Base-by-base conservation (phyloP, 2,797 vertebrate genomes). In the Oreochromis grahami region DNA sequence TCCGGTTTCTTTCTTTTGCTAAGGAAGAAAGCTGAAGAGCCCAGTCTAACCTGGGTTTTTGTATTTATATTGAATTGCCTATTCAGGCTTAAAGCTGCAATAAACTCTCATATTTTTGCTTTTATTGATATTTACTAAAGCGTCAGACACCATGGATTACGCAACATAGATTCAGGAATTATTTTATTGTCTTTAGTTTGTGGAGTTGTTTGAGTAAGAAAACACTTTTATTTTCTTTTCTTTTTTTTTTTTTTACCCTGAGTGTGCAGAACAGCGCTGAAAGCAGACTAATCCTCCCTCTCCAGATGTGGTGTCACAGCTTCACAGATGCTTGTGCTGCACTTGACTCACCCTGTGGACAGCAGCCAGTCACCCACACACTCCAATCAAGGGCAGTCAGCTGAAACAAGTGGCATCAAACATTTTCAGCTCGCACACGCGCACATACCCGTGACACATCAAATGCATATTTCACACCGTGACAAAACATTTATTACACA, bases 401-500 rank as follows among this genome's bases (percentile, higher is more conserved):
- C 80, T 77, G 72, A 86, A 90, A 89, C 72, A 26, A 78, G 53
- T 70, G 13, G 41, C 82, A 43, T 81, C 83, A 76, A n/a, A 70
- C 52, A 17, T 70, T 45, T 51, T 45, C 34, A 55, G 68, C 48
- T 76, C 32, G 2, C 76, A 26, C 79, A 41, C 21, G 24, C 21
- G 17, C 9, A 24, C 79, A 65, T 19, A 48, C 26, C 38, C 9
- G 8, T 63, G 19, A 78, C 80, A 72, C 72, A 77, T 89, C 77
- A 77, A 79, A 77, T 43, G 12, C 74, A 82, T 83, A 81, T 89
- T 82, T 85, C 78, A 84, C 76, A 77, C 68, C 43, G 8, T 60
- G 81, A 80, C 84, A 81, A 84, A 86, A 83, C 82, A 84, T 85
- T 91, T 89, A 86, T 88, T 81, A 76, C 88, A 82, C 87, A 89